Evolutionary conservation across 2,888 invertebrate species (phyloP).

Genomic region (Lutraria lutraria): DNA sequence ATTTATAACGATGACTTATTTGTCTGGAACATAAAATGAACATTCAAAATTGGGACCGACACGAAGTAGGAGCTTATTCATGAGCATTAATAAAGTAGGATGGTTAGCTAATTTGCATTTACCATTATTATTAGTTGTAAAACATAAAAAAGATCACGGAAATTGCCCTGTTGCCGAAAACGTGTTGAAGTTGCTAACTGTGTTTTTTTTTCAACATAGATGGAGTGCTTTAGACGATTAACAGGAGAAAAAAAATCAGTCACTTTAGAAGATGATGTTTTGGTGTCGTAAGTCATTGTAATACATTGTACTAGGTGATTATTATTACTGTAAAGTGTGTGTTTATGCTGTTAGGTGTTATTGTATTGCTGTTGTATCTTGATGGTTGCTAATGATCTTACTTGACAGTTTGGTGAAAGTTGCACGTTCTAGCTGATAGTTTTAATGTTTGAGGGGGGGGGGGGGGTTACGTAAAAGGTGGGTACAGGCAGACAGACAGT

Average conservation of each 20-base stretch:
- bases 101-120: conserved; percentile 3
- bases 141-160: background rate
- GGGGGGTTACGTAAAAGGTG: too few species aligned
- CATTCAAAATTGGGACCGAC: conserved; percentile 1
- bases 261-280: background rate
- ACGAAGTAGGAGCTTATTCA: background rate
- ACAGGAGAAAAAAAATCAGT: too few species aligned
- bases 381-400: too few species aligned
- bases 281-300: background rate
- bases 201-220: background rate
- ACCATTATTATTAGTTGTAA: background rate
- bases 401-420: too few species aligned
- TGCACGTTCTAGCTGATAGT: too few species aligned
- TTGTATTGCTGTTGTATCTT: too few species aligned
- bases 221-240: background rate
- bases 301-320: background rate
- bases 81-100: background rate
- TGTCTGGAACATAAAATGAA: conserved; percentile 21
- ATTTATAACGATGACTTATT: conserved; percentile 22
- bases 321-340: too few species aligned
- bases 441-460: too few species aligned
- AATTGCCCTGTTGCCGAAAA: background rate
- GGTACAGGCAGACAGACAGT: too few species aligned
- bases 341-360: too few species aligned
- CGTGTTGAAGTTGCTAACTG: background rate